Evolutionary conservation across 2,797 vertebrate genomes (phyloP).

Genomic region (Enteromius unitaeniatus): DNA sequence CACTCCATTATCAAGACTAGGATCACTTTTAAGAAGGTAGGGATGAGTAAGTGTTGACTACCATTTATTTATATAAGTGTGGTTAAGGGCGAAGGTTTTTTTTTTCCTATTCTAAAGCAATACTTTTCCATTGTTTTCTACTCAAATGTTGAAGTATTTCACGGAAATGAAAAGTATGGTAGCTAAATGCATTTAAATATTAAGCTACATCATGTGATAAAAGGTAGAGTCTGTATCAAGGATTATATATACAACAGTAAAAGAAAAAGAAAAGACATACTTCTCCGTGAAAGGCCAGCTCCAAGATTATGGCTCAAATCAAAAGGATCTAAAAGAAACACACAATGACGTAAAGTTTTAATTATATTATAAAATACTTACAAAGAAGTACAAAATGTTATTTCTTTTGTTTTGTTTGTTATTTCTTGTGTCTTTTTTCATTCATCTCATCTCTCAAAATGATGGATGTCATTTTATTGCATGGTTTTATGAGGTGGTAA

Average conservation of each 20-base stretch:
- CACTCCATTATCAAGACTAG: neutral
- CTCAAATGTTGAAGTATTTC: too few relatives aligned
- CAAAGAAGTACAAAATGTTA: neutral
- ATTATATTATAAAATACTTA: neutral
- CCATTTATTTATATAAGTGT: neutral
- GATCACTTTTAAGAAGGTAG: neutral
- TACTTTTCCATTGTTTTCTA: neutral
- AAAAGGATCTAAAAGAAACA: constrained; percentile 85
- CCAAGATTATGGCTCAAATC: constrained; percentile 97
- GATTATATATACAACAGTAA: neutral
- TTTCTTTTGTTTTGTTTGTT: neutral
- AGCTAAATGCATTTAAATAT: too few relatives aligned
- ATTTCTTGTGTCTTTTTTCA: neutral
- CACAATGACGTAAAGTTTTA: neutral
- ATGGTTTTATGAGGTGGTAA: neutral
- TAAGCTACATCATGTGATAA: neutral
- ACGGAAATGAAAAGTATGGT: too few relatives aligned
- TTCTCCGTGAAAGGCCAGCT: constrained; percentile 94
- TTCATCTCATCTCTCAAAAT: neutral
- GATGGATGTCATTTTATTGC: neutral
- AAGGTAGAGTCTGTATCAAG: neutral
- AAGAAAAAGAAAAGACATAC: constrained; percentile 72
- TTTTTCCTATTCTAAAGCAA: too few relatives aligned
- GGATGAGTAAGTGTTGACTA: neutral
- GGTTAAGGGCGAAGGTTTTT: too few relatives aligned